Evolutionary conservation across 1,140 invertebrate species (phyloP), one percentile per base, ranked within the genome.

Genomic region (Papilio polytes): DNA sequence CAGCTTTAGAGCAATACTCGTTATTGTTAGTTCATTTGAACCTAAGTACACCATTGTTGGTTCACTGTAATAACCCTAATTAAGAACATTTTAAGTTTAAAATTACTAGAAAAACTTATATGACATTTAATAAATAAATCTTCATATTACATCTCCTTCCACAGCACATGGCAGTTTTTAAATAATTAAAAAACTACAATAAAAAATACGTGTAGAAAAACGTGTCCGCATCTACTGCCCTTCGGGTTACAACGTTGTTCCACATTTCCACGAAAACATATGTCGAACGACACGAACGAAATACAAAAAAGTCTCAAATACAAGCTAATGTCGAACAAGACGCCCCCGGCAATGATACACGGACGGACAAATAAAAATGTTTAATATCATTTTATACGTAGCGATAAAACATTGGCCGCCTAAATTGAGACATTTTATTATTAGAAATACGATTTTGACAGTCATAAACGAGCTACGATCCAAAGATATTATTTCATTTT

Each of bases 381-480:
- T 91, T 91, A 93, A 92, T 93, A 87, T 82, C 87, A 74, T 88
- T 92, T 92, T 94, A 93, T 87, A 86, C 74, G 88, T 76, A 70
- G 83, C 82, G 85, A 93, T 93, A 93, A 94, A 94, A 92, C 91
- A 90, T 91, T 87, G 91, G 82, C 85, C 87, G 85, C 86, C 90
- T 88, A 93, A 93, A 93, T 93, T 93, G 90, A 93, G 91, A 90
- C 89, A 88, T 93, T 94, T 94, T 94, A 93, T 93, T 93, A 93
- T 94, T 94, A 91, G 91, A 90, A 91, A 94, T 93, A 94, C 91
- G 89, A 91, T 93, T 93, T 92, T 90, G 90, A 92, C 91, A 89
- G 90, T 89, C 89, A 85, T 93, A 94, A 94, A 94, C 84, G 87
- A 86, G 82, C 85, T 86, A 86, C 83, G 85, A 90, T 87, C 87